Conservation (phyloP, 2,888 invertebrate species). For the Chalcosyrphus nemorum region DNA sequence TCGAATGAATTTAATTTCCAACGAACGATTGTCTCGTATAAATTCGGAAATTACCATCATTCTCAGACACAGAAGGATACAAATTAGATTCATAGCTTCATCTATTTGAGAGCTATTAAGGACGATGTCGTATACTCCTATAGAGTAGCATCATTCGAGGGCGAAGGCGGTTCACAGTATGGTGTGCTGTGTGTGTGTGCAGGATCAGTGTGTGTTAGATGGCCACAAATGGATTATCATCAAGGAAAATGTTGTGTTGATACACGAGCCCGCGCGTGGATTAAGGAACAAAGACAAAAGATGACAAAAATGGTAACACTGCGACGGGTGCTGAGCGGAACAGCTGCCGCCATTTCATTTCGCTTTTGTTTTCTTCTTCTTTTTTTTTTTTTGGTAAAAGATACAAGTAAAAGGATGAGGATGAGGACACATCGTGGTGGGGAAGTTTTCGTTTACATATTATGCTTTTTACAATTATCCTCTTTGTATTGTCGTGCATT, state of each 20-base stretch:
- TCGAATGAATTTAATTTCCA: conserved; percentile 72
- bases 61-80: conserved; percentile 68
- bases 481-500: conserved; percentile 26
- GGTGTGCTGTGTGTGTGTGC: conserved; percentile 9
- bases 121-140: conserved; percentile 2
- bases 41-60: conserved; percentile 72
- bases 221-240: conserved; percentile 72
- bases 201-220: conserved; percentile 61
- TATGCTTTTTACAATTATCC: conserved; percentile 52
- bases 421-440: conserved; percentile 29
- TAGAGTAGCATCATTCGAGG: not conserved
- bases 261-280: conserved; percentile 45
- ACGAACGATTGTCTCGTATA: conserved; percentile 72
- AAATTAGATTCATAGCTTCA: conserved; percentile 72
- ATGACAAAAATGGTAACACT: conserved; percentile 49
- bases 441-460: conserved; percentile 66
- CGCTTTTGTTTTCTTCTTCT: conserved; percentile 30
- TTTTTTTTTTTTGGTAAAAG: not conserved
- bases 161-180: not conserved
- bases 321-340: conserved; percentile 39
- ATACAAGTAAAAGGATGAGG: conserved; percentile 7
- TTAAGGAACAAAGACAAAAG: conserved; percentile 61
- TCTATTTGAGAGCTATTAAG: conserved; percentile 70
- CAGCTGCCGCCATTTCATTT: conserved; percentile 64
- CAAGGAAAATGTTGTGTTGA: conserved; percentile 48